phyloP scores from a whole-genome alignment of 2,888 invertebrate genomes.

The Dasypogon diadema region DNA sequence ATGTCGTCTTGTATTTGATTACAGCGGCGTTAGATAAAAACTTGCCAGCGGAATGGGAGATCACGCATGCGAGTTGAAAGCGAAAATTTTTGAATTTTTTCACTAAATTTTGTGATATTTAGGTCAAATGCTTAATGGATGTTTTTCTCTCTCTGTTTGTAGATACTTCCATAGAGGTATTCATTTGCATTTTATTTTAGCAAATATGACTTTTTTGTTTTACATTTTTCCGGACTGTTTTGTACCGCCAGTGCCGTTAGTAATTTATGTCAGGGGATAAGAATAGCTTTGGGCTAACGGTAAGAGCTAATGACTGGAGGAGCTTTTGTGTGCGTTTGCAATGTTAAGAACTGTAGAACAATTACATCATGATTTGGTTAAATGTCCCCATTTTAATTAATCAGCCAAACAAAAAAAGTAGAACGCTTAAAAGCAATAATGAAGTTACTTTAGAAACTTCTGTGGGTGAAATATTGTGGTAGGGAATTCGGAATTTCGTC shows the following conservation, averaged over 20 bases:
- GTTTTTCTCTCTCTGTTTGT: not conserved
- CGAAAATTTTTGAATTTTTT: constrained; percentile 54
- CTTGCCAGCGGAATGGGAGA: constrained; percentile 25
- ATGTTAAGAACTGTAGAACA: not conserved
- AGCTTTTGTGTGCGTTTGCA: not conserved
- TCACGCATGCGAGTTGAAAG: constrained; percentile 53
- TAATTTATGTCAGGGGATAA: not conserved
- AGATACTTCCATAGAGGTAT: not conserved
- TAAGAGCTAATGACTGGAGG: not conserved
- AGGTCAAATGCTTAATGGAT: constrained; percentile 32
- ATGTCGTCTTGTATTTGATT: constrained; percentile 55
- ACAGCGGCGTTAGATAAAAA: constrained; percentile 53
- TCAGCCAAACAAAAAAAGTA: no score
- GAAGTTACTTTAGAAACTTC: no score
- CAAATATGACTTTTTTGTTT: constrained; percentile 20
- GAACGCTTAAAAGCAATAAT: no score
- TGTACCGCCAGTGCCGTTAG: constrained; percentile 5
- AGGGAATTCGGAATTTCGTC: no score
- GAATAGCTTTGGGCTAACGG: not conserved
- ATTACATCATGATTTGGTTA: no score
- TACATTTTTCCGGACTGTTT: constrained; percentile 9
- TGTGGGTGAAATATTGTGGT: no score
- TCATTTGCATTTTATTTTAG: constrained; percentile 19
- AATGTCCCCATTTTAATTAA: no score
- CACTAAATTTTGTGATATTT: constrained; percentile 40